These are phyloP conservation scores for Toxotes jaculatrix DNA, from an alignment of 2,113 vertebrate genomes.

Conservation along the genomic window DNA sequence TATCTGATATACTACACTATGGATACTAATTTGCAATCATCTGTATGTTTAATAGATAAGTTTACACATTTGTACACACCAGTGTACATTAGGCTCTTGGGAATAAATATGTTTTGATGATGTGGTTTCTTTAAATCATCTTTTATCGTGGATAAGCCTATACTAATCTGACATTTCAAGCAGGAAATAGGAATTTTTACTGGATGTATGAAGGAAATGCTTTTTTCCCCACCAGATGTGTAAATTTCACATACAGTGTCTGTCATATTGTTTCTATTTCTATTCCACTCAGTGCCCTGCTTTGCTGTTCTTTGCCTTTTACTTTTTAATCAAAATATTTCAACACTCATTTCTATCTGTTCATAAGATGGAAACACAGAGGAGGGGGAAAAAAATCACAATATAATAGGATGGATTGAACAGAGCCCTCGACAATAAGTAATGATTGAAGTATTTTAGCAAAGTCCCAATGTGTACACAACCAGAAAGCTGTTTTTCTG, in stretches of 20 bases:
- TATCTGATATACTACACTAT: neutral
- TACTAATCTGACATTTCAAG: slow-evolving; percentile 38
- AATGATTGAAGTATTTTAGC: neutral
- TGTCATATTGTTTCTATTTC: slow-evolving; percentile 29
- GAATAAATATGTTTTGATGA: slow-evolving; percentile 41
- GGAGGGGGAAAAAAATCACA: neutral
- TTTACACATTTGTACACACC: slow-evolving; percentile 9
- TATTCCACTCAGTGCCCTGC: slow-evolving; percentile 1
- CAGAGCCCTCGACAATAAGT: neutral
- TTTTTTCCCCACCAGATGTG: slow-evolving; percentile 10
- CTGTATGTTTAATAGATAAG: slow-evolving; percentile 25
- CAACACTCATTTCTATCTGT: neutral
- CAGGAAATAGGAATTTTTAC: slow-evolving; percentile 8
- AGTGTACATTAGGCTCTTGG: neutral
- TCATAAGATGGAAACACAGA: slow-evolving; percentile 14
- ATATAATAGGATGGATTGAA: neutral
- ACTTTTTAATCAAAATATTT: slow-evolving; percentile 7
- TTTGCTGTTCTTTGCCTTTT: neutral
- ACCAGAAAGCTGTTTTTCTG: slow-evolving; percentile 3
- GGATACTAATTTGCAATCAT: slow-evolving; percentile 12
- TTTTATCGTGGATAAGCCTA: neutral
- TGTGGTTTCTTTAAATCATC: slow-evolving; percentile 34
- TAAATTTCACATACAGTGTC: slow-evolving; percentile 6
- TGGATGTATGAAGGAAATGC: slow-evolving; percentile 16
- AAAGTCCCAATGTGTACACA: neutral